Percentiles rank a stretch among this genome's conserved stretches.
Evolutionary conservation across 2,113 vertebrate species (phyloP).

Genomic region (Hepsetus odoe): DNA sequence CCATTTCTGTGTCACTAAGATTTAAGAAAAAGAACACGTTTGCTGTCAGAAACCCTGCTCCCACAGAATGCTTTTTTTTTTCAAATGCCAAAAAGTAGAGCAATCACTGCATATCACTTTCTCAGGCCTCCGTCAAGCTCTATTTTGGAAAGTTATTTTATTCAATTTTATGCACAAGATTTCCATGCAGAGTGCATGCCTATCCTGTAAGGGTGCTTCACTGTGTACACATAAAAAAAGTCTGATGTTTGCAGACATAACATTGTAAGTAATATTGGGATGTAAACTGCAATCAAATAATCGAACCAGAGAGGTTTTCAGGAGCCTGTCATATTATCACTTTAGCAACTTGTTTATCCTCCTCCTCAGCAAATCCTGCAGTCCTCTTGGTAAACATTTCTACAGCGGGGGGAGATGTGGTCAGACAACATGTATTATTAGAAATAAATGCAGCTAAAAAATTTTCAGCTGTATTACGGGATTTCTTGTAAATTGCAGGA

Average conservation of each 20-base stretch:
- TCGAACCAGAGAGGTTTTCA: background rate
- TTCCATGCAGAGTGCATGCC: background rate
- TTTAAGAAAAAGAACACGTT: conserved; percentile 3
- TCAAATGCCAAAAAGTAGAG: conserved; percentile 7
- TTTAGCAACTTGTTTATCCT: background rate
- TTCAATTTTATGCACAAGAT: background rate
- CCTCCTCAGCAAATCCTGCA: background rate
- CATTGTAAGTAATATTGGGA: background rate
- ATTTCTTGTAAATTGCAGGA: too few species aligned
- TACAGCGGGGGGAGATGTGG: background rate
- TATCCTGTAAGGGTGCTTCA: background rate
- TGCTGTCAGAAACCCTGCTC: conserved; percentile 1
- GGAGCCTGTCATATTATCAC: too few species aligned
- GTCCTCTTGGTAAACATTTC: background rate
- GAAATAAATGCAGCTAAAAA: background rate
- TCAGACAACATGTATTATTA: background rate
- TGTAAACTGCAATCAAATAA: background rate
- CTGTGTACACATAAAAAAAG: background rate
- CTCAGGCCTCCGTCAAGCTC: conserved; percentile 6
- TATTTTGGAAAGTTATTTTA: background rate
- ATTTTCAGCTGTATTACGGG: background rate
- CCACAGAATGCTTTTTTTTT: conserved; percentile 39
- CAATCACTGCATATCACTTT: background rate
- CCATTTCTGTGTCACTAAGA: conserved; percentile 29
- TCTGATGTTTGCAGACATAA: background rate